A percentile compares a stretch with the other conserved stretches of the same genome.
Conservation (phyloP, 2,888 invertebrate species). For the Andrena praecox region DNA sequence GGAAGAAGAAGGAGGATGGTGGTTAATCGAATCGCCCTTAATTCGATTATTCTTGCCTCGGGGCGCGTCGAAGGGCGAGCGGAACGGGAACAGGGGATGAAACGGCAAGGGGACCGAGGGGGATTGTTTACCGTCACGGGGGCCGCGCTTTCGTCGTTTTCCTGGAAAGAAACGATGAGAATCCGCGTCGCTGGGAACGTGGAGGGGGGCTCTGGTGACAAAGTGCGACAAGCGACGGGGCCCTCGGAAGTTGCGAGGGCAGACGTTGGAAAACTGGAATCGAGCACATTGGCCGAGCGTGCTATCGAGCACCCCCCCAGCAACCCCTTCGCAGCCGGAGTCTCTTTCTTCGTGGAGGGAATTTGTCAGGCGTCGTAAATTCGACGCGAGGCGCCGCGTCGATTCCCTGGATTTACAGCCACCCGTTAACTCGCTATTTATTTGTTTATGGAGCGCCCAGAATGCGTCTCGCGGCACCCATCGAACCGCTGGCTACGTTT, state of each 20-base stretch:
- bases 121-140: constrained; percentile 45
- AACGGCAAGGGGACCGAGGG: neutral
- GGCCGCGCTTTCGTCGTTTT: constrained; percentile 10
- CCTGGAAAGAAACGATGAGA: constrained; percentile 10
- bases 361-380: constrained; percentile 60
- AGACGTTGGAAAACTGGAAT: constrained; percentile 25
- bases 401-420: constrained; percentile 50
- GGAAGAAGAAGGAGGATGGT: neutral
- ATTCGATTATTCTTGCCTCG: neutral
- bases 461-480: constrained; percentile 6
- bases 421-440: constrained; percentile 54
- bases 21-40: neutral
- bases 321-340: neutral
- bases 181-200: constrained; percentile 4
- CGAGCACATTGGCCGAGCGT: constrained; percentile 39
- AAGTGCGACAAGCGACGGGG: constrained; percentile 14
- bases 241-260: constrained; percentile 9
- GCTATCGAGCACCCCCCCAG: neutral
- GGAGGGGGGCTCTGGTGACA: constrained; percentile 28
- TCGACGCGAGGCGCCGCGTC: constrained; percentile 51
- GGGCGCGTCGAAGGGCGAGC: neutral
- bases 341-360: constrained; percentile 5
- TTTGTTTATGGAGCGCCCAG: constrained; percentile 48
- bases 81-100: too few relatives aligned
- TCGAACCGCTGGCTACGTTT: constrained; percentile 10